Base-by-base conservation (phyloP, 2,113 vertebrate species). In the Otolemur garnettii region DNA sequence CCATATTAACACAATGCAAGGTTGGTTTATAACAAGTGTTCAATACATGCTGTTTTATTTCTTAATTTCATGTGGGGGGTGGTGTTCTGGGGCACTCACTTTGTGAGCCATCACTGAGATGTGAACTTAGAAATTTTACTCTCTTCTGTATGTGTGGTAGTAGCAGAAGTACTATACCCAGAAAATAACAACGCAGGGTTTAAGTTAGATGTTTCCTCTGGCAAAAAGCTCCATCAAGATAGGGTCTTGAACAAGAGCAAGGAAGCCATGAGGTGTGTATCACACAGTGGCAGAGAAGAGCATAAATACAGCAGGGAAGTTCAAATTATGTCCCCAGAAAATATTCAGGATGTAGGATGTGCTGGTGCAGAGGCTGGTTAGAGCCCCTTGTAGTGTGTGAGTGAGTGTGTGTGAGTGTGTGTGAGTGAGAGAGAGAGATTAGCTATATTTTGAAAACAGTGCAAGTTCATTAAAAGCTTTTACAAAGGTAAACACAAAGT, bases 281-380 rank as follows among this genome's bases (percentile, higher is more conserved):
- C 38, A 24, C 12, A 7, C n/a, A 57, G 6, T 7, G 33, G 15
- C 12, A 24, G 22, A 59, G 77, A 38, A 12, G 18, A 68, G 75
- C 6, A 4, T 0, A 6, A 1, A 1, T 0, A 19, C 4, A 1
- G 8, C 1, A 17, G n/a, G 19, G 3, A 1, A 9, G 38, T 1
- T 18, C 55, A 62, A 28, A 2, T 0, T 24, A 4, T 1, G 8
- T 24, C 33, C 18, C 26, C 21, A 30, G 57, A 42, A 13, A 28
- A 19, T 21, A 50, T 12, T 5, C 7, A 2, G 28, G 21, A 1
- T 2, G 78, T 60, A 11, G 69, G 24, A 28, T 17, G 2, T 22
- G 19, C 91, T 33, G 30, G 3, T 4, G 17, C 12, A 18, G 10
- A 59, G 13, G 50, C 21, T 5, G 1, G 5, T 8, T 14, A 11